Evolutionary conservation across 1,140 invertebrate species (phyloP), one percentile per base, ranked within the genome.

Genomic region (Leptopilina boulardi): DNA sequence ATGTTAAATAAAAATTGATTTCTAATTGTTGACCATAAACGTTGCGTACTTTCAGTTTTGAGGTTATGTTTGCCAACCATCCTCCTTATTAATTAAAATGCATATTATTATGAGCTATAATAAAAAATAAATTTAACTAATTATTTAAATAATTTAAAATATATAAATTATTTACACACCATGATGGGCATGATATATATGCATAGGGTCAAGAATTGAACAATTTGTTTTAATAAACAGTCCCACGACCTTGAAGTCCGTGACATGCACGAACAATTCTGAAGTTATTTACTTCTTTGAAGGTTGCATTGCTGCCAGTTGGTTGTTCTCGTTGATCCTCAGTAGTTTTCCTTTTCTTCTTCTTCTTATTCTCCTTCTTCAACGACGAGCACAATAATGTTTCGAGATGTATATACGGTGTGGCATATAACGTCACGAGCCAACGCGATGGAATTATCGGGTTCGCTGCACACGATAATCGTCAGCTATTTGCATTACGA

Each of bases 191-290:
- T n/a, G n/a, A n/a, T n/a, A n/a, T n/a, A n/a, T n/a, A n/a, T n/a
- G n/a, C n/a, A n/a, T n/a, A n/a, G n/a, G n/a, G n/a, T n/a, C n/a
- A n/a, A n/a, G n/a, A n/a, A n/a, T n/a, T n/a, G n/a, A n/a, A n/a
- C n/a, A n/a, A n/a, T n/a, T n/a, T n/a, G n/a, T n/a, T n/a, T n/a
- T n/a, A n/a, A n/a, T 34, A 34, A 34, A 34, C 30, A 11, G 70
- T 86, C 84, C 73, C 83, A 84, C 80, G 84, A 86, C 81, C 80
- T 82, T 80, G 79, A 74, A 83, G 82, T 84, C 82, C 78, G 79
- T 80, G 74, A 76, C 82, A 84, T 79, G 82, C 81, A 81, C 78
- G 74, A 79, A 44, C 71, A 74, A 77, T 80, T 78, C 56, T 70
- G 72, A 78, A 76, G 72, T 78, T 74, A 75, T 51, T 80, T 80